Base-by-base conservation (phyloP, 2,113 vertebrate genomes). In the Cichladusa arquata region DNA sequence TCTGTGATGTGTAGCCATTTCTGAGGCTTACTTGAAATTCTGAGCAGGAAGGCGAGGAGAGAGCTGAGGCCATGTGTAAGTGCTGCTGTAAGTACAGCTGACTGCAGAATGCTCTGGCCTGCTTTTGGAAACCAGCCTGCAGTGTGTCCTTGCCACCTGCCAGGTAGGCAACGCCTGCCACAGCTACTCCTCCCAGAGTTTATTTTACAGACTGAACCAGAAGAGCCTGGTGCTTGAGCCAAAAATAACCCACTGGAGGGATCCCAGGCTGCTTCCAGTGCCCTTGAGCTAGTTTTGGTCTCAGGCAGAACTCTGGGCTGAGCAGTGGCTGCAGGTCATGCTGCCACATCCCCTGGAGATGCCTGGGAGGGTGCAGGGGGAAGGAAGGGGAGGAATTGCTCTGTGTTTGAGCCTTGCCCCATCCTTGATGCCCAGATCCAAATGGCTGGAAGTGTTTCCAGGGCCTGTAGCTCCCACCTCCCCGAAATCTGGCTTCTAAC, bases 401-500 rank as follows among this genome's bases (percentile, higher is more conserved):
- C 12, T 0, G 0, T 56, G 28, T 69, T 86, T 65, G 31, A 16
- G 16, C 34, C n/a, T 74, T 71, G 25, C 12, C 7, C 15, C 5
- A 3, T 0, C 53, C 24, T 56, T 91, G 19, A 15, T 0, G 0
- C 13, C 67, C 25, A 9, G 15, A 58, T 29, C 28, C 15, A 48
- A 73, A 18, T 1, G 15, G 8, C 8, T 73, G 31, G 26, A 69
- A 60, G 12, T 0, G 0, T 73, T 81, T 65, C 25, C 8, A 57
- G 44, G 45, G 24, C 12, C 8, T 10, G 10, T 12, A 69, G 29
- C n/a, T 85, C 28, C 19, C 0, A 0, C 28, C 56, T 82, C 6
- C 15, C n/a, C n/a, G 31, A 38, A 25, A 26, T 34, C 13, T 74
- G 36, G 2, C 33, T 65, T 56, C 47, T 42, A 61, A 7, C 16